Evolutionary conservation across 2,113 vertebrate species (phyloP), one percentile per base, ranked within the genome.

Genomic region (Clupea harengus): DNA sequence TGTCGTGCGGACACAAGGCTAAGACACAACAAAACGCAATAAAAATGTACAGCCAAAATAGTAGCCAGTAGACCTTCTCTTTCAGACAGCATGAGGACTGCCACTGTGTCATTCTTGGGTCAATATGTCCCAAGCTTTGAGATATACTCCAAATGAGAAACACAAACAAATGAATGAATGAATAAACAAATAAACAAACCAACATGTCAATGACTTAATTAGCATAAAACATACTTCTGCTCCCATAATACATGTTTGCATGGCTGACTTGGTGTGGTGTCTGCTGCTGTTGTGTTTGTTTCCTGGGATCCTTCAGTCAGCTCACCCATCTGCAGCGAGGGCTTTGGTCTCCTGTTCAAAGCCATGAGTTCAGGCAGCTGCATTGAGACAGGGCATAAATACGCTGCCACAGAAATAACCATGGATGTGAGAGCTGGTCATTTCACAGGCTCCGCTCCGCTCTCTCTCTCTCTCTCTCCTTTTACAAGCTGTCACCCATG

Each of bases 301-400:
- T 64, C n/a, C 7, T 22, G 3, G 60, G 60, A 39, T 2, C 25
- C 67, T 17, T 15, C 67, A 3, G 28, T 39, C 25, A 2, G 28
- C 28, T 72, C n/a, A 9, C 67, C 67, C 67, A 32, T 72, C 25
- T 32, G 67, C 28, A 75, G 60, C n/a, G 39, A 75, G 67, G 4
- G 67, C 28, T 75, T 75, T 75, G 67, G 67, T 75, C 67, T 75
- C 28, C 67, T 11, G 67, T 75, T 75, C 67, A 75, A 75, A 75
- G 67, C 67, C 13, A 75, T 75, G 67, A 15, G 67, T 39, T 39
- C 67, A 75, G 67, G 67, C 67, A 75, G 67, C 67, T 75, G 67
- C 67, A 39, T 28, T 75, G 13, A 75, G 67, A 32, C 67, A 75
- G 67, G 28, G 67, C 67, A 75, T 75, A 75, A 75, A 39, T 75